Evolutionary conservation across 2,888 invertebrate species (phyloP), one percentile per base, ranked within the genome.

Genomic region (Eutolmus rufibarbis): DNA sequence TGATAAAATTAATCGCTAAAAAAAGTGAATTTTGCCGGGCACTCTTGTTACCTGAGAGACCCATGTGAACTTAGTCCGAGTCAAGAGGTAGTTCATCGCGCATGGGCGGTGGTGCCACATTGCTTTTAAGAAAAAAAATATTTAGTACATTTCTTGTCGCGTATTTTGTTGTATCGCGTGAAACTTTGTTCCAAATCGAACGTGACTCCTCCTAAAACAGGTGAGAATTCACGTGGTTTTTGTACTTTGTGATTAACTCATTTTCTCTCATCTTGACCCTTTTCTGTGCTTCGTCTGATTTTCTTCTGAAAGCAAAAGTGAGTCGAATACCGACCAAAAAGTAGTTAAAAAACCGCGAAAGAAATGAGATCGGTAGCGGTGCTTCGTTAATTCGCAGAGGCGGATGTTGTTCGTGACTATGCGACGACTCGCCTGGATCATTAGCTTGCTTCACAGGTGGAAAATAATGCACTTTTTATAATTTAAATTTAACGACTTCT

Each of bases 11-110:
- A 79, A 28, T 46, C 51, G 78, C 43, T 56, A 79, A 51, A 46
- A 51, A 46, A 79, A 79, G 51, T 78, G 19, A 78, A 78, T 78
- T 43, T 78, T 40, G 43, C 79, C 79, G 79, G 78, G 76, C 31
- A 79, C 28, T 28, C 31, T 79, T 9, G 51, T 79, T 79, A 79
- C 51, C 28, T 23, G 66, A 19, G 79, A 31, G 46, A 34, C 51
- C 51, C 79, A 51, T 51, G 79, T 51, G 46, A 51, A 79, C 51
- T 79, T 51, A 79, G 79, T 79, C 31, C 7, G 31, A 79, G 31
- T 31, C n/a, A 51, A 79, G 31, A 79, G 51, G n/a, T 51, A 34
- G 79, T 51, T 51, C 79, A 46, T 56, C 51, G 51, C 31, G 51
- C 79, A 79, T 51, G 78, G 78, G 23, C 23, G 78, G 14, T 43